Base-by-base conservation (phyloP, 2,797 vertebrate genomes). In the Podargus strigoides region DNA sequence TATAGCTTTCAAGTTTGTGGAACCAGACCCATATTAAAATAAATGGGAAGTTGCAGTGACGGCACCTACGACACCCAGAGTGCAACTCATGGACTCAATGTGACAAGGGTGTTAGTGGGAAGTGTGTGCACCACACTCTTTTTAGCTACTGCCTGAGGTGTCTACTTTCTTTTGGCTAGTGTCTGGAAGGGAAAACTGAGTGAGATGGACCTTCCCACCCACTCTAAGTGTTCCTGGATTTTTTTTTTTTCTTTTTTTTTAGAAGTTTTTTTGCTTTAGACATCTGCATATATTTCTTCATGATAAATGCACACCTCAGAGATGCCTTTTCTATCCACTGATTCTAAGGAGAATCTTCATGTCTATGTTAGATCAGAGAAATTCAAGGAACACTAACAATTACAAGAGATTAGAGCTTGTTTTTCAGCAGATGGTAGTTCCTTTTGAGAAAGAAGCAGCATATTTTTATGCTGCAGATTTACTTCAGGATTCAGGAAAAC, bases 381-480 rank as follows among this genome's bases (percentile, higher is more conserved):
- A 63, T 47, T 77, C 28, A 69, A 64, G 62, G n/a, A 64, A 59
- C 10, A 53, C 52, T 32, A 12, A 53, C 17, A 53, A 30, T 32
- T 32, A 32, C 19, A 28, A 27, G 59, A 42, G 24, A 34, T 36
- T 27, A 23, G 47, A 52, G 11, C 69, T 75, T 75, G 30, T 34
- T 88, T 88, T 81, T 78, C 53, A 84, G 77, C 80, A 96, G 73
- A 78, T 90, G 88, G 80, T 49, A 50, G 8, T 76, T 91, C 53
- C 37, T 88, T 91, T 80, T 86, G 32, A 68, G 85, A 79, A 80
- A 89, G 78, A 50, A 69, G 34, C 30, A 72, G 56, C 23, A 7
- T 88, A 44, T 89, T 90, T 93, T 91, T 91, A 30, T 85, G 75
- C 42, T 73, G 26, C 60, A 63, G 49, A 56, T 89, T 91, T 91